A percentile compares a stretch with the other conserved stretches of the same genome.
Evolutionary conservation across 2,113 vertebrate species (phyloP).

Genomic region (Sorex fumeus): DNA sequence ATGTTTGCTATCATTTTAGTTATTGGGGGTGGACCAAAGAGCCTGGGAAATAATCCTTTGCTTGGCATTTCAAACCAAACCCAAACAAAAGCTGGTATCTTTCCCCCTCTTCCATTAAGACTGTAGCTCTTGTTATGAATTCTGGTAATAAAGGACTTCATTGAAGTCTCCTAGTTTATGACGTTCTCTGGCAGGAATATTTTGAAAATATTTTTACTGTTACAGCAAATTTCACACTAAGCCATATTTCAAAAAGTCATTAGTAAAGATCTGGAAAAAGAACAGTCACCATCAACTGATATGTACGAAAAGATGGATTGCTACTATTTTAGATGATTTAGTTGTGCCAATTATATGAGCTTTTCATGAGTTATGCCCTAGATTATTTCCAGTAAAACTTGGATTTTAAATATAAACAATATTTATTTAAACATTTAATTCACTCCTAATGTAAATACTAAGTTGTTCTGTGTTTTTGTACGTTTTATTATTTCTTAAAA

Average conservation of each 20-base stretch:
- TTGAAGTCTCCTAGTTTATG: conserved; percentile 73
- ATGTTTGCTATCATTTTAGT: conserved; percentile 41
- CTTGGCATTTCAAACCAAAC: conserved; percentile 62
- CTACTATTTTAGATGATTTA: conserved; percentile 75
- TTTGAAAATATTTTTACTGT: conserved; percentile 77
- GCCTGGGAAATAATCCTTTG: conserved; percentile 73
- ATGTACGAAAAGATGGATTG: conserved; percentile 60
- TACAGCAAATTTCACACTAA: conserved; percentile 76
- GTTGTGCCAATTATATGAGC: conserved; percentile 63
- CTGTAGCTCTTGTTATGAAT: conserved; percentile 72
- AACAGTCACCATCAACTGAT: conserved; percentile 69
- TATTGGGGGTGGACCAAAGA: conserved; percentile 34
- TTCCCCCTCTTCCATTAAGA: conserved; percentile 65
- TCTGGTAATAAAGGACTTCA: conserved; percentile 75
- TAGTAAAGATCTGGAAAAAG: conserved; percentile 67
- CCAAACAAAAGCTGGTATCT: conserved; percentile 63
- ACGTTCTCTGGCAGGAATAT: conserved; percentile 73
- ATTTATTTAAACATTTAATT: conserved; percentile 82
- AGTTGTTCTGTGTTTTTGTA: conserved; percentile 70
- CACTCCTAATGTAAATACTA: conserved; percentile 72
- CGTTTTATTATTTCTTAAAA: conserved; percentile 36
- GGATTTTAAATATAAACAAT: conserved; percentile 77
- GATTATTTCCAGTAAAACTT: conserved; percentile 78
- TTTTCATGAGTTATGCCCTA: conserved; percentile 74
- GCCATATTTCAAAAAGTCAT: conserved; percentile 79